Evolutionary conservation across 2,797 vertebrate species (phyloP).

Genomic region (Columba guinea): DNA sequence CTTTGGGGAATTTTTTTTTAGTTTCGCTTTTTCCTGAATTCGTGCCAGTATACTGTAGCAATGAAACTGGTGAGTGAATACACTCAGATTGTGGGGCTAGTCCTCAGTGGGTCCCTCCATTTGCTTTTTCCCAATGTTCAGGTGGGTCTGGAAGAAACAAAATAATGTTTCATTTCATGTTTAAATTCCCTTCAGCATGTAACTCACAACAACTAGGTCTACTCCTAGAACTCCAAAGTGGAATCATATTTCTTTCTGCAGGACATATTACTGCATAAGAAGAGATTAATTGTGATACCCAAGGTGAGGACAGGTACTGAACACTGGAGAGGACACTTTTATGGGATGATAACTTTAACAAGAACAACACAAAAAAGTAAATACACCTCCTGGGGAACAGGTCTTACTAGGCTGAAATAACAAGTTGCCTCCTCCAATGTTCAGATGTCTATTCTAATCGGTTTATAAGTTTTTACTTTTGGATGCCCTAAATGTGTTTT

Average conservation of each 20-base stretch:
- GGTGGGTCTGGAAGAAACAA: neutral
- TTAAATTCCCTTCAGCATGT: neutral
- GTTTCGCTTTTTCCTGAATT: neutral
- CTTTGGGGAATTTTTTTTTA: neutral
- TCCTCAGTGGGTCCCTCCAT: neutral
- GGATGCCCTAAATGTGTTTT: conserved; percentile 18
- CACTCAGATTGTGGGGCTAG: neutral
- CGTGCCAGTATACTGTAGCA: neutral
- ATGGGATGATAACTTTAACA: neutral
- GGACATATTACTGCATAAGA: neutral
- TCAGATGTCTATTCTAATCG: neutral
- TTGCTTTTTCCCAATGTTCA: neutral
- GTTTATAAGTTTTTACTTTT: conserved; percentile 13
- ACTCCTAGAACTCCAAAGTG: neutral
- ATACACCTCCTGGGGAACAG: neutral
- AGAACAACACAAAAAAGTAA: conserved; percentile 6
- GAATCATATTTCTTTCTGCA: neutral
- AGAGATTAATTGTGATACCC: neutral
- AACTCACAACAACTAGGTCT: neutral
- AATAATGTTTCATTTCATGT: neutral
- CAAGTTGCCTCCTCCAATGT: neutral
- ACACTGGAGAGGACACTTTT: neutral
- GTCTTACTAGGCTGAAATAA: conserved; percentile 24
- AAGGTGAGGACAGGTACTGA: neutral
- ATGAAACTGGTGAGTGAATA: neutral